Base-by-base conservation (phyloP, 2,888 invertebrate species). In the Eupithecia dodoneata region DNA sequence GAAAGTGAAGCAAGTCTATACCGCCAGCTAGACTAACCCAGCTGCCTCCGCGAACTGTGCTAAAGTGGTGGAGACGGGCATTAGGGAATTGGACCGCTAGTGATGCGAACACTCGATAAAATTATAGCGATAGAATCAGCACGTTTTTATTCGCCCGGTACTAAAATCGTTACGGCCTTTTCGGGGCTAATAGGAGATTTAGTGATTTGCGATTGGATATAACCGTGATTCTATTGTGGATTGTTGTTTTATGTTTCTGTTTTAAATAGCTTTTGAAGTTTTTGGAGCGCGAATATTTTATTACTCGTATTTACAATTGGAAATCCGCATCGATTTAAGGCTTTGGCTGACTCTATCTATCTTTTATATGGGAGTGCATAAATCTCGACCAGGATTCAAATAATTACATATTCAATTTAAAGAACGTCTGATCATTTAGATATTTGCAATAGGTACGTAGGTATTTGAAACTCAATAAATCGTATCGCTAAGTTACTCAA, bases 51-150 rank as follows among this genome's bases (percentile, higher is more conserved):
- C 85, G 84, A 82, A 78, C 80, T 86, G 82, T 80, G 81, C 83
- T 84, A 85, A 87, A 85, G 86, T 83, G 85, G 82, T 83, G 81
- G 79, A 83, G 86, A 86, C 87, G 84, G 80, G 83, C 88, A 89
- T 89, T 89, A 88, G 82, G 86, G 87, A 87, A 88, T 90, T 88
- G 88, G 82, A 81, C 76, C 73, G 76, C 76, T 88, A 87, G 85
- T 82, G 88, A 82, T 80, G 86, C 75, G 81, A 76, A 13, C 71
- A 80, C 81, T 84, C 83, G 85, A 85, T 82, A 72, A 79, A 76
- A 75, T 76, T 78, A 78, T 82, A 81, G 83, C 82, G 82, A 83
- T 81, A 49, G 74, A 76, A 79, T 79, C 76, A 72, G 77, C 78
- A 74, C 79, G 79, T 80, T 79, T 79, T 79, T 79, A 79, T 74